Conservation (phyloP, 2,888 invertebrate genomes). For the Flexamia atlantica region DNA sequence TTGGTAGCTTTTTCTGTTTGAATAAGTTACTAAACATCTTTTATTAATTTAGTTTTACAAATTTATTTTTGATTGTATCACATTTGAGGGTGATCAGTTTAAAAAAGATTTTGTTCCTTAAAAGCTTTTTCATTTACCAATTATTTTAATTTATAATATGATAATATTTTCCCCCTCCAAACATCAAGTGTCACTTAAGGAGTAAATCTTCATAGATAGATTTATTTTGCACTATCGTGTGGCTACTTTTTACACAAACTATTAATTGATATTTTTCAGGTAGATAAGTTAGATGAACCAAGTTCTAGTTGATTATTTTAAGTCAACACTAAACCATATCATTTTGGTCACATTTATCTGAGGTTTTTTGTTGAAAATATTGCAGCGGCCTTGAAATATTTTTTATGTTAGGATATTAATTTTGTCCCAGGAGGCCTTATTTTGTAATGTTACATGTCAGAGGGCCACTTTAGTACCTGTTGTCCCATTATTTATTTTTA, state of each 20-base stretch:
- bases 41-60: constrained; percentile 11
- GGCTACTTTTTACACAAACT: neutral
- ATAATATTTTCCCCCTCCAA: no score
- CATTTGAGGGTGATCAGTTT: no score
- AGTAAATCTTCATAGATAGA: neutral
- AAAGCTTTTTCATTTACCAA: no score
- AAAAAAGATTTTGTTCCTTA: no score
- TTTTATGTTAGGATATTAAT: neutral
- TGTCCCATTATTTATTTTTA: constrained; percentile 37
- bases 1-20: neutral
- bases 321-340: constrained; percentile 30
- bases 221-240: neutral
- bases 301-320: neutral
- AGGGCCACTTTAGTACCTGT: constrained; percentile 50
- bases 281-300: neutral
- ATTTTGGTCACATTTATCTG: constrained; percentile 3
- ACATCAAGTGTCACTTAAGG: no score
- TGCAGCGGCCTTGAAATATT: constrained; percentile 25
- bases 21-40: constrained; percentile 6
- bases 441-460: constrained; percentile 9
- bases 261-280: neutral
- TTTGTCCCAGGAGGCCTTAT: constrained; percentile 49
- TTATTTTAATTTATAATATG: no score
- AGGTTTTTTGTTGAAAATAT: neutral
- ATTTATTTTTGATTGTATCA: neutral